Conservation (phyloP, 2,797 vertebrate species). For the Sebastes steindachneri region DNA sequence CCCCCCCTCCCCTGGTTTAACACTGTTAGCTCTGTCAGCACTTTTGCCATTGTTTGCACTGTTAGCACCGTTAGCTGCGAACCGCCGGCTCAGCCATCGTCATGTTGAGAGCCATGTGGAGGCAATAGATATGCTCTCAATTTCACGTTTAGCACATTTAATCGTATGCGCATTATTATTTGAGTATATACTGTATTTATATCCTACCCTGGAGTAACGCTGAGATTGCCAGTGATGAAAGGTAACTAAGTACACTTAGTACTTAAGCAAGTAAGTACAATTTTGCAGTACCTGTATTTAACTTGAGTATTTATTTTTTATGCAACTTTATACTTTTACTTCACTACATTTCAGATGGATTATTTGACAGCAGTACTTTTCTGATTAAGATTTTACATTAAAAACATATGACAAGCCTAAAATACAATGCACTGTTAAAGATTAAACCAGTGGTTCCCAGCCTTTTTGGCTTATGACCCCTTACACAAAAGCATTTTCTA, state of each 20-base stretch:
- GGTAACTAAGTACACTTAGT: neutral
- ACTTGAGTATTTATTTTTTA: neutral
- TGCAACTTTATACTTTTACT: neutral
- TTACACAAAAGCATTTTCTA: neutral
- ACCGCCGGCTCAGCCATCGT: neutral
- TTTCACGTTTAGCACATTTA: neutral
- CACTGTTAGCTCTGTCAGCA: neutral
- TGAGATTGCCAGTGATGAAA: neutral
- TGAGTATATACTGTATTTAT: neutral
- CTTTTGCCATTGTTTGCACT: neutral
- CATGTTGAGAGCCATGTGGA: neutral
- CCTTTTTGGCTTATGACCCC: neutral
- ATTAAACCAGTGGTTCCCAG: neutral
- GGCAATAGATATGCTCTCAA: neutral
- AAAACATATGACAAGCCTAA: neutral
- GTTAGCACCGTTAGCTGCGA: too few species aligned
- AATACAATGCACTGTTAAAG: neutral
- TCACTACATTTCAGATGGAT: neutral
- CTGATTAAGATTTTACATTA: neutral
- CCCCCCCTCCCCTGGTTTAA: rapidly evolving
- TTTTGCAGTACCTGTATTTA: neutral
- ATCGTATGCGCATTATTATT: neutral
- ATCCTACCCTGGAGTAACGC: neutral
- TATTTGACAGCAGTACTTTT: neutral
- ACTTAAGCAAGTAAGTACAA: neutral